Conservation (phyloP, 2,113 vertebrate species). For the Deroptyus accipitrinus region DNA sequence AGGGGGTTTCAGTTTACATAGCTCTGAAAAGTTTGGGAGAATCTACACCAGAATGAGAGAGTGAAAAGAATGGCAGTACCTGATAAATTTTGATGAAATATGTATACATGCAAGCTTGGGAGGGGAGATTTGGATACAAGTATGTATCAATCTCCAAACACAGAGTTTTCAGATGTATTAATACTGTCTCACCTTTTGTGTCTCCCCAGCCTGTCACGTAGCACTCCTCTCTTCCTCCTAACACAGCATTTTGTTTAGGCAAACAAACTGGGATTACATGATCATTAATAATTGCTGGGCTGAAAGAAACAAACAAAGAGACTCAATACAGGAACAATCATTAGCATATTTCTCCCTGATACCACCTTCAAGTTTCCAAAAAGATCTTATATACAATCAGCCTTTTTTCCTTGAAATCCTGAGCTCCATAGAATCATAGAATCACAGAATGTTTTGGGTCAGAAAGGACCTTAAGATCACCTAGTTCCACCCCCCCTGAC, state of each 20-base stretch:
- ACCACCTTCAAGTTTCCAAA: neutral
- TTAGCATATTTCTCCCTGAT: neutral
- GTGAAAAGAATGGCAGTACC: neutral
- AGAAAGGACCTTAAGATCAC: neutral
- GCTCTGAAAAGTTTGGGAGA: neutral
- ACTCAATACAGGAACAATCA: neutral
- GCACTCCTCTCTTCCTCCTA: slow-evolving; percentile 84
- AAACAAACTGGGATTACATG: slow-evolving; percentile 86
- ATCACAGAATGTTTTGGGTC: neutral
- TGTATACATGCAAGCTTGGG: neutral
- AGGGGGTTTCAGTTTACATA: neutral
- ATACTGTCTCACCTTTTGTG: slow-evolving; percentile 80
- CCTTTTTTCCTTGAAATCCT: neutral
- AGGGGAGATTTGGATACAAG: neutral
- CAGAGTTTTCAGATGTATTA: neutral
- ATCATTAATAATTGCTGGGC: slow-evolving; percentile 82
- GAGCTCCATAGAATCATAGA: neutral
- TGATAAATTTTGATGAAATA: neutral
- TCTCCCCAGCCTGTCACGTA: slow-evolving; percentile 96
- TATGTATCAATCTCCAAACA: neutral
- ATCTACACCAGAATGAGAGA: neutral
- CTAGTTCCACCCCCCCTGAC: neutral
- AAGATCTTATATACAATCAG: neutral
- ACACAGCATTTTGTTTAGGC: slow-evolving; percentile 80
- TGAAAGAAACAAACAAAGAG: slow-evolving; percentile 64